Conservation (phyloP, 2,797 vertebrate species). For the Sebastes cheni region DNA sequence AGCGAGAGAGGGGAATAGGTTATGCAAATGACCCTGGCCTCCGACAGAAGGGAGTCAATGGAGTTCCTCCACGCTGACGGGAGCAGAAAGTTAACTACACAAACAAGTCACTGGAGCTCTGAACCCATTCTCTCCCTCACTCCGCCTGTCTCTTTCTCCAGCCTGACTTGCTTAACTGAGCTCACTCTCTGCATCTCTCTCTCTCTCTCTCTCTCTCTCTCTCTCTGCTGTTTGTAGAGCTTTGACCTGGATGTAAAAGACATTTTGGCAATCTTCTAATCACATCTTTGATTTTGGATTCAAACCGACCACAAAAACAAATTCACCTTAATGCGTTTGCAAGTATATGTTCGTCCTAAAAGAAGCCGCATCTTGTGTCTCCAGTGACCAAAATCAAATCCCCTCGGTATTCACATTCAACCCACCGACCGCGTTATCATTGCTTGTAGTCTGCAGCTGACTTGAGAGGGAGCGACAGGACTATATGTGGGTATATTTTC, state of each 20-base stretch:
- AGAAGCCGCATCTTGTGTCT: constrained; percentile 5
- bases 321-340: neutral
- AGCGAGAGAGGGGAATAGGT: constrained; percentile 65
- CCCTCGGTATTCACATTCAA: constrained; percentile 32
- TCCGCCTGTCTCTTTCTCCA: constrained; percentile 27
- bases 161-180: constrained; percentile 35
- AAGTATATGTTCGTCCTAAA: neutral
- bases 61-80: constrained; percentile 68
- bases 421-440: constrained; percentile 44
- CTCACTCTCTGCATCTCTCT: constrained; percentile 11
- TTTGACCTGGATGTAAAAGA: constrained; percentile 43
- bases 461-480: constrained; percentile 69
- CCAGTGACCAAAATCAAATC: constrained; percentile 26
- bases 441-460: constrained; percentile 52
- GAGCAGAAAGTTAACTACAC: constrained; percentile 78
- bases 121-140: constrained; percentile 34
- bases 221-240: constrained; percentile 18
- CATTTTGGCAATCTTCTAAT: neutral
- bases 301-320: neutral
- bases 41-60: constrained; percentile 70
- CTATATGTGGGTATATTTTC: constrained; percentile 75
- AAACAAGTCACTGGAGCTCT: constrained; percentile 64
- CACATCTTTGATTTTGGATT: constrained; percentile 13
- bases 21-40: constrained; percentile 78
- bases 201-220: neutral